Evolutionary conservation across 1,140 invertebrate species (phyloP).

Genomic region (Hylaeus anthracinus): DNA sequence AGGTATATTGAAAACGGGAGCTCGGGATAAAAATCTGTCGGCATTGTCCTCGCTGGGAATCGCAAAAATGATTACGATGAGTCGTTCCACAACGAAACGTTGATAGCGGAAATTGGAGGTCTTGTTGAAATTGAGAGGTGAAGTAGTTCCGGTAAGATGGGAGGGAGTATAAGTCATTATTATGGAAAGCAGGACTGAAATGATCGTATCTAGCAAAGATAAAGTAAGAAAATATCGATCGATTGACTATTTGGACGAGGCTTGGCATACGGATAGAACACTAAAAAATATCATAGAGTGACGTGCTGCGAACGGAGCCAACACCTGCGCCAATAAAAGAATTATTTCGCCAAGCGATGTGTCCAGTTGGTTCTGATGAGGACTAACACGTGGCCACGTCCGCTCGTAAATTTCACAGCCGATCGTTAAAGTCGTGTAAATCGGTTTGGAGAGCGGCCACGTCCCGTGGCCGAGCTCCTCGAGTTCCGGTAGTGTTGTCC

Average conservation of each 20-base stretch:
- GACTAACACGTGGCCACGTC: slow-evolving; percentile 63
- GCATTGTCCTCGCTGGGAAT: neutral
- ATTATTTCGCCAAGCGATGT: slow-evolving; percentile 46
- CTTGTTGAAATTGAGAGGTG: no score
- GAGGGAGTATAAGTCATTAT: no score
- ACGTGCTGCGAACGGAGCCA: slow-evolving; percentile 40
- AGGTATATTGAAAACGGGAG: slow-evolving; percentile 36
- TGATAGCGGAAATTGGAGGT: no score
- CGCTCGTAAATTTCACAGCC: slow-evolving; percentile 68
- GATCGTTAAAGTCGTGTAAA: slow-evolving; percentile 74
- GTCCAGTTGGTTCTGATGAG: neutral
- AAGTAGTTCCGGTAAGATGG: no score
- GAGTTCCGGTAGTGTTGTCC: slow-evolving; percentile 8
- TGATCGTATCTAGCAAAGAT: no score
- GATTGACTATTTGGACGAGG: no score
- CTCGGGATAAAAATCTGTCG: neutral
- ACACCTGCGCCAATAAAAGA: slow-evolving; percentile 56
- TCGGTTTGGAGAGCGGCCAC: slow-evolving; percentile 65
- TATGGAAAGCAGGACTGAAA: no score
- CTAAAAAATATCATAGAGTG: neutral
- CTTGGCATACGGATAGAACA: no score
- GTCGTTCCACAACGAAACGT: no score
- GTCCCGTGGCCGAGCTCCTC: slow-evolving; percentile 17
- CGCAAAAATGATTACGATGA: no score
- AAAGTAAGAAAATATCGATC: no score